Conservation (phyloP, 2,888 invertebrate genomes). For the Rhamnusium bicolor region DNA sequence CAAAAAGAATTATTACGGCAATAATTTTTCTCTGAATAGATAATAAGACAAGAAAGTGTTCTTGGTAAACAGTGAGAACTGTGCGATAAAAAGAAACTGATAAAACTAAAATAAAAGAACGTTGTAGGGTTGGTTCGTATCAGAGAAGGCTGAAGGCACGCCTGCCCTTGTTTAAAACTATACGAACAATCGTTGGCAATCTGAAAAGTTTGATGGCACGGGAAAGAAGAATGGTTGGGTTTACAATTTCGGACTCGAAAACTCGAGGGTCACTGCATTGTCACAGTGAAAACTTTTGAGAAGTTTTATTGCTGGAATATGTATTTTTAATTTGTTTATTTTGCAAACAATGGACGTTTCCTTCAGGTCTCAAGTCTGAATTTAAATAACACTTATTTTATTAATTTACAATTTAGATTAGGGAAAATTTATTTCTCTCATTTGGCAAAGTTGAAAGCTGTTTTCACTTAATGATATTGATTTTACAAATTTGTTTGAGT, state of each 20-base stretch:
- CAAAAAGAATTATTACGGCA: constrained; percentile 59
- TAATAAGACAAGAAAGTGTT: constrained; percentile 53
- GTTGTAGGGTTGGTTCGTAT: constrained; percentile 47
- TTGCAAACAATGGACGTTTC: constrained; percentile 25
- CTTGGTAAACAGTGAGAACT: constrained; percentile 43
- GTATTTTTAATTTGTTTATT: constrained; percentile 42
- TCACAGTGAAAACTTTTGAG: constrained; percentile 53
- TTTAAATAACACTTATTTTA: constrained; percentile 38
- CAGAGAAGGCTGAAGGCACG: constrained; percentile 47
- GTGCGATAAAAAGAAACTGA: constrained; percentile 63
- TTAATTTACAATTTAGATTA: constrained; percentile 35
- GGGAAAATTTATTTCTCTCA: constrained; percentile 16
- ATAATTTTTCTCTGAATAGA: constrained; percentile 61
- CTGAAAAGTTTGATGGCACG: constrained; percentile 69
- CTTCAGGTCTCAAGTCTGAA: constrained; percentile 22
- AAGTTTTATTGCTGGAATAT: constrained; percentile 56
- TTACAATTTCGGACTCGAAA: constrained; percentile 63
- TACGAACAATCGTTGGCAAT: constrained; percentile 70
- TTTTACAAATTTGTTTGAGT: constrained; percentile 32
- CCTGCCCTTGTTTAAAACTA: constrained; percentile 68
- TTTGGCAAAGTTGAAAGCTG: constrained; percentile 14
- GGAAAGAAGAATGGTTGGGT: constrained; percentile 64
- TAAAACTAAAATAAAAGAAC: constrained; percentile 65
- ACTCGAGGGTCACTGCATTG: constrained; percentile 60
- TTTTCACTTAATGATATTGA: constrained; percentile 30